Conservation (phyloP, 1,140 invertebrate species). For the Prorops nasuta region DNA sequence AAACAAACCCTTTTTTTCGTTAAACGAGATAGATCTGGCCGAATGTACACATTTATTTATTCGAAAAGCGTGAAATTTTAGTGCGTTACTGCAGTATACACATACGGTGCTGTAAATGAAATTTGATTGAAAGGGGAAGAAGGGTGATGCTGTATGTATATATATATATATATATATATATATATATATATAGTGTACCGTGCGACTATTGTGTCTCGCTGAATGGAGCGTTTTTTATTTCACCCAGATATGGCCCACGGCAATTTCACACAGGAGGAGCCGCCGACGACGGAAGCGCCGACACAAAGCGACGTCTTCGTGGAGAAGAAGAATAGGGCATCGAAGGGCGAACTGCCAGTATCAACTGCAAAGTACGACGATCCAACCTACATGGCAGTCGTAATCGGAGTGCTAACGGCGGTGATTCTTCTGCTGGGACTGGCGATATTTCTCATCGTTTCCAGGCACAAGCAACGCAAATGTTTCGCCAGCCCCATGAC, state of each 20-base stretch:
- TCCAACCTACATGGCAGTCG: conserved; percentile 76
- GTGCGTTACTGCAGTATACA: too few relatives aligned
- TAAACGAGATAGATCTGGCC: too few relatives aligned
- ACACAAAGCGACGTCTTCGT: conserved; percentile 56
- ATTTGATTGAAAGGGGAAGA: too few relatives aligned
- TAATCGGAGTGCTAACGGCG: conserved; percentile 76
- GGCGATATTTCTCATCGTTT: conserved; percentile 75
- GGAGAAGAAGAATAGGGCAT: conserved; percentile 55
- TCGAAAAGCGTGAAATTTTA: too few relatives aligned
- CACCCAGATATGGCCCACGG: conserved; percentile 73
- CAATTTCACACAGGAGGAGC: conserved; percentile 67
- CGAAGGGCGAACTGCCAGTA: conserved; percentile 60
- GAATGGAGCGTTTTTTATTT: too few relatives aligned
- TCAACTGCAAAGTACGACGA: conserved; percentile 70
- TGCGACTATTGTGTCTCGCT: too few relatives aligned
- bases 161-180: too few relatives aligned
- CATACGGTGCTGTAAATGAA: too few relatives aligned
- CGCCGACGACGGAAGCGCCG: conserved; percentile 46
- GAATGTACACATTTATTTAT: too few relatives aligned
- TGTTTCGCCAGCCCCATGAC: conserved; percentile 72
- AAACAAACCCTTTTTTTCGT: too few relatives aligned
- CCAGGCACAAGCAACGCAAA: conserved; percentile 75
- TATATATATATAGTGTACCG: too few relatives aligned
- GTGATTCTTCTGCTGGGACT: conserved; percentile 73
- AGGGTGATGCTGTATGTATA: too few relatives aligned